Conservation (phyloP, 2,113 vertebrate genomes). For the Lycaon pictus region DNA sequence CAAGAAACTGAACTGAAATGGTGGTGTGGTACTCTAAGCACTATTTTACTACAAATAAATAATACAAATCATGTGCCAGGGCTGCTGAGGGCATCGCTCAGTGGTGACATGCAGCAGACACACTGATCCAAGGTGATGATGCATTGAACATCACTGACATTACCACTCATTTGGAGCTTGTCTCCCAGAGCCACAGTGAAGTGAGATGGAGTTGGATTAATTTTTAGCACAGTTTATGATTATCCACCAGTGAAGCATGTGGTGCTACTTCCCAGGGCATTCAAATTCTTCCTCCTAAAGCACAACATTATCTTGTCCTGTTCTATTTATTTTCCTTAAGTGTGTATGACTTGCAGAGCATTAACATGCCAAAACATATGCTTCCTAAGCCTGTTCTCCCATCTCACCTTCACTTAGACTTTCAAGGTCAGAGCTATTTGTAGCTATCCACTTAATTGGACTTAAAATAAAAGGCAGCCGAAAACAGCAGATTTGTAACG, state of each 20-base stretch:
- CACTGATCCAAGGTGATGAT: constrained; percentile 71
- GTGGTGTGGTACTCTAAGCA: neutral
- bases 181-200: constrained; percentile 86
- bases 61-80: neutral
- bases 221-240: constrained; percentile 80
- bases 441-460: constrained; percentile 73
- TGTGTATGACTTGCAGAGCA: neutral
- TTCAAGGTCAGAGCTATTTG: constrained; percentile 85
- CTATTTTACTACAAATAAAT: constrained; percentile 26
- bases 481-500: constrained; percentile 64
- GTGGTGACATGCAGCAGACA: neutral
- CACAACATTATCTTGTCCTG: constrained; percentile 62
- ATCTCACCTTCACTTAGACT: constrained; percentile 76
- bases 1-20: constrained; percentile 13
- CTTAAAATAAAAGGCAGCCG: constrained; percentile 72
- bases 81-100: neutral
- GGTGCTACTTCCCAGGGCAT: constrained; percentile 64
- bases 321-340: constrained; percentile 70
- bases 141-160: constrained; percentile 77
- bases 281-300: constrained; percentile 59
- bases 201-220: constrained; percentile 89
- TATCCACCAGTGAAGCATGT: constrained; percentile 39
- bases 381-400: constrained; percentile 76
- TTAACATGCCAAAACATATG: constrained; percentile 65
- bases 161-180: constrained; percentile 83